Percentiles rank a stretch among this genome's conserved stretches.
phyloP scores from a whole-genome alignment of 2,797 vertebrate species.

The Phataginus tricuspis region DNA sequence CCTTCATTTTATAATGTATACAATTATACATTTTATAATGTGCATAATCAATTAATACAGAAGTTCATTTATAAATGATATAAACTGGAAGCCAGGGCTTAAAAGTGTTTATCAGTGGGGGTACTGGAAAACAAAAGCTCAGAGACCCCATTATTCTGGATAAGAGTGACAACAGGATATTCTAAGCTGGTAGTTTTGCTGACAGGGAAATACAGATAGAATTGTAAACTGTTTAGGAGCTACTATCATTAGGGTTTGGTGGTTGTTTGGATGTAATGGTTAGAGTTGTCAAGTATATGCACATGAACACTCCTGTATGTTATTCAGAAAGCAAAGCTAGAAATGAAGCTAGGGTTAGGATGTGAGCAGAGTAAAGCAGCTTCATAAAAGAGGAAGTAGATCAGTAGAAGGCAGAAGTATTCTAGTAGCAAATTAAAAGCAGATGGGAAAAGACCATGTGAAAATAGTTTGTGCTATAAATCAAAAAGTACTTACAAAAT shows the following conservation, averaged over 20 bases:
- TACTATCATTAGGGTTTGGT: not conserved
- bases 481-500: slow-evolving; percentile 63
- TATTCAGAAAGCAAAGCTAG: slow-evolving; percentile 43
- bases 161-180: not conserved
- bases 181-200: not conserved
- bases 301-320: not conserved
- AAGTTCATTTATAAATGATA: not conserved
- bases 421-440: slow-evolving; percentile 81
- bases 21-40: not conserved
- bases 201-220: not conserved
- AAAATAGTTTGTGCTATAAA: slow-evolving; percentile 66
- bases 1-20: not conserved
- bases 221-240: not conserved
- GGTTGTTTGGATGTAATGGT: not conserved
- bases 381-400: slow-evolving; percentile 48
- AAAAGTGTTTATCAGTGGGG: not conserved
- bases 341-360: slow-evolving; percentile 59
- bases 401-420: slow-evolving; percentile 73
- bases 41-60: not conserved
- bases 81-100: not conserved
- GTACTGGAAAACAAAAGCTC: not conserved
- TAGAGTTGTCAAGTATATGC: not conserved
- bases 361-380: slow-evolving; percentile 44
- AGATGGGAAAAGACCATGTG: slow-evolving; percentile 75
- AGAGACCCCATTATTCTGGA: not conserved